Base-by-base conservation (phyloP, 2,888 invertebrate species). In the Pristionchus mayeri region DNA sequence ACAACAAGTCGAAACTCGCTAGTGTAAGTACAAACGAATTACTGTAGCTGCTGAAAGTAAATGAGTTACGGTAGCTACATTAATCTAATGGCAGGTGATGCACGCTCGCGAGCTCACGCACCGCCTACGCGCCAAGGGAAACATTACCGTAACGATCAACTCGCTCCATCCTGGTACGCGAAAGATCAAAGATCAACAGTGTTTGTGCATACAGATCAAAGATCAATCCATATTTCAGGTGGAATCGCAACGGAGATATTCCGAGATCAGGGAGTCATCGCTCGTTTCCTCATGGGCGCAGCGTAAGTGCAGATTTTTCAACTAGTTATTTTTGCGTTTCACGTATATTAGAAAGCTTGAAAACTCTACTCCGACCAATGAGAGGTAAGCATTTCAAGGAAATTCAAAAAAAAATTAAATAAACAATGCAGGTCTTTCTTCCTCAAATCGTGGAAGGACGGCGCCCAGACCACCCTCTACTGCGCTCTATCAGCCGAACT, bases 381-480 rank as follows among this genome's bases (percentile, higher is more conserved):
- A n/a, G n/a, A n/a, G n/a, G n/a, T n/a, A n/a, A n/a, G n/a, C n/a
- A n/a, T n/a, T n/a, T n/a, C n/a, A n/a, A n/a, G n/a, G n/a, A n/a
- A n/a, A n/a, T n/a, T n/a, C n/a, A n/a, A n/a, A n/a, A n/a, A n/a
- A n/a, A n/a, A n/a, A n/a, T n/a, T n/a, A n/a, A n/a, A n/a, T n/a
- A n/a, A n/a, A n/a, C n/a, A n/a, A n/a, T 86, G 24, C 44, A 89
- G 91, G 57, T 91, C 91, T 91, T 91, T 90, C 85, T 86, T 91
- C 87, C 93, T 94, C 86, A 93, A 96, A 95, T 95, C 95, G 0
- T 95, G 96, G 7, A 95, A 95, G 86, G 95, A 96, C 93, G 97
- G 97, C 30, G 96, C 97, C 0, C 95, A 95, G 85, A 95, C 96
- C 0, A 95, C 96, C 76, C 94, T 96, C 9, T 95, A 95, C 93